These are phyloP conservation scores for Augochlorella aurata DNA, from an alignment of 2,888 invertebrate species.

Conservation along the genomic window DNA sequence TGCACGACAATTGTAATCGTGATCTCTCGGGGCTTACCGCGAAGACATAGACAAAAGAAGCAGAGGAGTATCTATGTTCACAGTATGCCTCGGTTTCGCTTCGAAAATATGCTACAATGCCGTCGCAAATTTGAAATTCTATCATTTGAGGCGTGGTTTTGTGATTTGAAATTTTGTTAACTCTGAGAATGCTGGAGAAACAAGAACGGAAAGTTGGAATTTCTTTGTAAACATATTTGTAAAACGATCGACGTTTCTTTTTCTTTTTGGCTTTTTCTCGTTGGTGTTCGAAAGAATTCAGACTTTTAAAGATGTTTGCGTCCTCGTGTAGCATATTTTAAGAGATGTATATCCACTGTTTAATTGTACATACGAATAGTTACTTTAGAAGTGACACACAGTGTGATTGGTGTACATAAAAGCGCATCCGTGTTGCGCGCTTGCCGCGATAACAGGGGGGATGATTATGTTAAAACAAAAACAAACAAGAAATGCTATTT, in stretches of 20 bases:
- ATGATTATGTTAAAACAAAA: constrained; percentile 65
- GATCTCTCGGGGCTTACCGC: constrained; percentile 30
- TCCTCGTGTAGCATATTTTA: constrained; percentile 55
- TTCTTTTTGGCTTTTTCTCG: background rate
- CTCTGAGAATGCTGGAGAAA: background rate
- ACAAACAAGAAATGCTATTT: constrained; percentile 66
- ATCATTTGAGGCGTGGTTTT: background rate
- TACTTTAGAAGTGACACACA: constrained; percentile 61
- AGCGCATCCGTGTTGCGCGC: constrained; percentile 44
- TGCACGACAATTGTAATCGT: constrained; percentile 51
- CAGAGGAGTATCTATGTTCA: constrained; percentile 22
- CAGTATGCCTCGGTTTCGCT: constrained; percentile 25
- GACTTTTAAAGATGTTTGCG: constrained; percentile 2
- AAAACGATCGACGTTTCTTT: background rate
- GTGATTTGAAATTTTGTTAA: constrained; percentile 6
- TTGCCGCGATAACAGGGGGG: constrained; percentile 46
- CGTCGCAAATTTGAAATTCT: background rate
- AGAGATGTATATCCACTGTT: constrained; percentile 54
- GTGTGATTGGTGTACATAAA: constrained; percentile 68
- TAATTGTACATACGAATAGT: constrained; percentile 73
- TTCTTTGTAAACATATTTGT: background rate
- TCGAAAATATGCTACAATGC: constrained; percentile 55
- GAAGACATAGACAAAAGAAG: background rate
- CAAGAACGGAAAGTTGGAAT: background rate
- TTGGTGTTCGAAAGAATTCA: background rate